Evolutionary conservation across 2,888 invertebrate species (phyloP).

Genomic region (Drosophila vallismaia): DNA sequence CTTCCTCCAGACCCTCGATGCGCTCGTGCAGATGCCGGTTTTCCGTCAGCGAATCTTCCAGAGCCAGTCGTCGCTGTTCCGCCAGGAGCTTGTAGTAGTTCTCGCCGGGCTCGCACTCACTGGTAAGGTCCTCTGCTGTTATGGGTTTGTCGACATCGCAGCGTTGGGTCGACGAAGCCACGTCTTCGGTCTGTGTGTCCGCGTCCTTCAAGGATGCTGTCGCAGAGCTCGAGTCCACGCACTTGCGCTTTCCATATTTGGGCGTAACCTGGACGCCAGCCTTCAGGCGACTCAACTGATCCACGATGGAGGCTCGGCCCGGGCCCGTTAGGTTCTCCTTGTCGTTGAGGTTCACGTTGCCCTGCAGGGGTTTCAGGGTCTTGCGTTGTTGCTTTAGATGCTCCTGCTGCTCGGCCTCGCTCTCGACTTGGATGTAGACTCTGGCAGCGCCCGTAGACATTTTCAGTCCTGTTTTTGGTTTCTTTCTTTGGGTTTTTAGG

Average conservation of each 20-base stretch:
- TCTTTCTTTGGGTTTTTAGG: constrained; percentile 11
- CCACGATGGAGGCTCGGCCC: constrained; percentile 86
- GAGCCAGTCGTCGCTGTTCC: constrained; percentile 89
- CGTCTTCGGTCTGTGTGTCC: constrained; percentile 84
- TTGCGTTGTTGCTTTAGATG: constrained; percentile 87
- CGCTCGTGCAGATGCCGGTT: constrained; percentile 87
- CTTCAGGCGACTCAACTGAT: constrained; percentile 85
- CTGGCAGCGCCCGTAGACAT: constrained; percentile 82
- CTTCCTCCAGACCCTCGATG: constrained; percentile 84
- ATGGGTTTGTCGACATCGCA: constrained; percentile 81
- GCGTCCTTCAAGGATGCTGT: constrained; percentile 44
- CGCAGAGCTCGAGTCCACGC: constrained; percentile 77
- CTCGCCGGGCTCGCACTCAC: constrained; percentile 88
- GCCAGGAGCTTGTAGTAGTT: constrained; percentile 91
- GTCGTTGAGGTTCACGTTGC: constrained; percentile 86
- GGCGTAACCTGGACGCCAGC: constrained; percentile 84
- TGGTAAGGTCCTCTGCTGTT: constrained; percentile 88
- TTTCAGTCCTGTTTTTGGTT: constrained; percentile 62
- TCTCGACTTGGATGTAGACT: constrained; percentile 83
- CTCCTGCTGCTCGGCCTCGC: constrained; percentile 84
- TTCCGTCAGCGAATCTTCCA: constrained; percentile 90
- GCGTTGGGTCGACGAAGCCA: background rate
- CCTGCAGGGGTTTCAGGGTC: constrained; percentile 90
- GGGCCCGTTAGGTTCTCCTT: constrained; percentile 91
- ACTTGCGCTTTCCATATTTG: constrained; percentile 84